Evolutionary conservation across 1,140 invertebrate species (phyloP).

Genomic region (Triops cancriformis): DNA sequence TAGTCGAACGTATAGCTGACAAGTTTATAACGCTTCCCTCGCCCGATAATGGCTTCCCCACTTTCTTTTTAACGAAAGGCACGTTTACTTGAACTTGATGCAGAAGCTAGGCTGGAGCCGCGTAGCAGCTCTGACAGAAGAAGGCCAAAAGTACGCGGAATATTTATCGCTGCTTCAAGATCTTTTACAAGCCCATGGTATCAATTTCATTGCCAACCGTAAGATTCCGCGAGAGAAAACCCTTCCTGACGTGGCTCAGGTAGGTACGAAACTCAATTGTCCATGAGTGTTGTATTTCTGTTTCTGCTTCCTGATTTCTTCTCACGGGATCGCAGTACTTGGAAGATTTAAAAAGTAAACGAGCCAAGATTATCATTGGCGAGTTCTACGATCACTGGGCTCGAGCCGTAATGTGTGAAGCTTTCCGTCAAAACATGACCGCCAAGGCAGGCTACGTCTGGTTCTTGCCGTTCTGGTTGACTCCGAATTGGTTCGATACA

Average conservation of each 20-base stretch:
- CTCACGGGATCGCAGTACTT: constrained; percentile 49
- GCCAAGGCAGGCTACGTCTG: constrained; percentile 60
- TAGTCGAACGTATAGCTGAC: too few species aligned
- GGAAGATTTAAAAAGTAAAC: constrained; percentile 54
- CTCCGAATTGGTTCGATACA: constrained; percentile 56
- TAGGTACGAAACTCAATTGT: constrained; percentile 29
- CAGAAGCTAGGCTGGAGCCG: constrained; percentile 57
- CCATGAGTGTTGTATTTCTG: not conserved
- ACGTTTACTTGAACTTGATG: constrained; percentile 58
- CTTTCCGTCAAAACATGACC: constrained; percentile 51
- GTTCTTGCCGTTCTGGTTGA: constrained; percentile 60
- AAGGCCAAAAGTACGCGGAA: constrained; percentile 70
- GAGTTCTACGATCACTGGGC: constrained; percentile 62
- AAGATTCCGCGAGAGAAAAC: constrained; percentile 53
- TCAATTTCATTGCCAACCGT: constrained; percentile 57
- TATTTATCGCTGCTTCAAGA: constrained; percentile 65
- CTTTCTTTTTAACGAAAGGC: constrained; percentile 37
- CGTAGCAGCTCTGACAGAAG: constrained; percentile 64
- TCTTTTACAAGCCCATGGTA: constrained; percentile 50
- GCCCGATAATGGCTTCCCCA: not conserved
- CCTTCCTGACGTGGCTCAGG: constrained; percentile 42
- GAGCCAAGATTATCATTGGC: constrained; percentile 64
- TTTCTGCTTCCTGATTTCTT: not conserved
- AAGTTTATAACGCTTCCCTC: too few species aligned
- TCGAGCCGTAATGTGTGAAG: constrained; percentile 63